These are phyloP conservation scores for Acronicta alni DNA, from an alignment of 2,888 invertebrate genomes.

Conservation along the genomic window DNA sequence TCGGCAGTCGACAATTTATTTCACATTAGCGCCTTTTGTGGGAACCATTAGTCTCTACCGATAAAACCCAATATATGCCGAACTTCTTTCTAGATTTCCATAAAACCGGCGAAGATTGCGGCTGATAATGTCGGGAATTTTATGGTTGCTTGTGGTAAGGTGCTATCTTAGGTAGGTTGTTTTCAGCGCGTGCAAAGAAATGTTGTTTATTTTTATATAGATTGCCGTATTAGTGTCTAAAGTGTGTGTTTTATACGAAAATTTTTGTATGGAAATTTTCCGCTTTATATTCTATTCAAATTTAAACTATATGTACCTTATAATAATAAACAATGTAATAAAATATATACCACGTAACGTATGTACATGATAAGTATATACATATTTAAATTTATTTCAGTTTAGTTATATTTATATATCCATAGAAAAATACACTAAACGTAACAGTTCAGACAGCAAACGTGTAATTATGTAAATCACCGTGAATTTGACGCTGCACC, in stretches of 20 bases:
- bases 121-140: slow-evolving; percentile 44
- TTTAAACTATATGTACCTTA: neutral
- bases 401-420: too few species aligned
- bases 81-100: slow-evolving; percentile 62
- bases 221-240: too few species aligned
- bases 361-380: too few species aligned
- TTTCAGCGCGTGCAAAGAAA: neutral
- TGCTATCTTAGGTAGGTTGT: neutral
- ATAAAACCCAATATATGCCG: slow-evolving; percentile 68
- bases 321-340: neutral
- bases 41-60: slow-evolving; percentile 70
- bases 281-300: neutral
- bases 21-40: slow-evolving; percentile 84
- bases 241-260: too few species aligned
- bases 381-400: too few species aligned
- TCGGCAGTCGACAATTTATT: slow-evolving; percentile 82
- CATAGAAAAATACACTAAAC: neutral
- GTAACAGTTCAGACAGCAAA: slow-evolving; percentile 26
- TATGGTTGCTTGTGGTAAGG: slow-evolving; percentile 10
- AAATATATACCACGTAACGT: neutral
- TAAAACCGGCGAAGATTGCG: slow-evolving; percentile 57
- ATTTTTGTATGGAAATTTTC: too few species aligned
- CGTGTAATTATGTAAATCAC: slow-evolving; percentile 44
- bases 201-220: neutral
- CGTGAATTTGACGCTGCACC: slow-evolving; percentile 28